These are phyloP conservation scores for Melinaea marsaeus DNA, from an alignment of 2,888 invertebrate genomes.

Conservation along the genomic window DNA sequence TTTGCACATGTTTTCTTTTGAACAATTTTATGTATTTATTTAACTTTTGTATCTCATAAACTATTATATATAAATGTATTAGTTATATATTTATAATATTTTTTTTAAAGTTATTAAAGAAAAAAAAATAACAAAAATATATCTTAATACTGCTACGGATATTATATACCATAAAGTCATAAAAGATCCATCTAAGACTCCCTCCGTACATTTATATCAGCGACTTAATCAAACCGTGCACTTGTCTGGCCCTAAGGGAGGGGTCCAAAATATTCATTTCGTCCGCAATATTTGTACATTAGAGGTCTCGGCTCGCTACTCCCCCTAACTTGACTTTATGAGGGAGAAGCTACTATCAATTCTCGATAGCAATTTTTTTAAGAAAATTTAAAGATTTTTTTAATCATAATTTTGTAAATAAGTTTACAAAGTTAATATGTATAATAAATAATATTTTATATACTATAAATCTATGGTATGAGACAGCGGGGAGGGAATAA, in stretches of 20 bases:
- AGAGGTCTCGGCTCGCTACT: slow-evolving; percentile 74
- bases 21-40: no score
- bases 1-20: no score
- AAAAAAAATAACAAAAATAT: no score
- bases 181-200: slow-evolving; percentile 23
- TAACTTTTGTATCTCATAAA: no score
- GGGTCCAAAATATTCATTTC: slow-evolving; percentile 74
- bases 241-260: slow-evolving; percentile 47
- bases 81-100: no score
- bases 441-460: not conserved
- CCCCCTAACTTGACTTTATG: slow-evolving; percentile 55
- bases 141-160: no score
- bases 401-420: not conserved
- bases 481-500: slow-evolving; percentile 52
- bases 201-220: slow-evolving; percentile 67
- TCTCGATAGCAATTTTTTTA: slow-evolving; percentile 11
- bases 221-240: slow-evolving; percentile 72
- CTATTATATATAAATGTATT: no score
- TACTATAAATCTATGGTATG: slow-evolving; percentile 28
- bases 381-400: not conserved
- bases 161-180: slow-evolving; percentile 7
- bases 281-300: slow-evolving; percentile 78
- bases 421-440: not conserved
- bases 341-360: slow-evolving; percentile 45
- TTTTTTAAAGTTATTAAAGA: no score